These are phyloP conservation scores for Avahi laniger DNA, from an alignment of 2,797 vertebrate species.

Conservation along the genomic window DNA sequence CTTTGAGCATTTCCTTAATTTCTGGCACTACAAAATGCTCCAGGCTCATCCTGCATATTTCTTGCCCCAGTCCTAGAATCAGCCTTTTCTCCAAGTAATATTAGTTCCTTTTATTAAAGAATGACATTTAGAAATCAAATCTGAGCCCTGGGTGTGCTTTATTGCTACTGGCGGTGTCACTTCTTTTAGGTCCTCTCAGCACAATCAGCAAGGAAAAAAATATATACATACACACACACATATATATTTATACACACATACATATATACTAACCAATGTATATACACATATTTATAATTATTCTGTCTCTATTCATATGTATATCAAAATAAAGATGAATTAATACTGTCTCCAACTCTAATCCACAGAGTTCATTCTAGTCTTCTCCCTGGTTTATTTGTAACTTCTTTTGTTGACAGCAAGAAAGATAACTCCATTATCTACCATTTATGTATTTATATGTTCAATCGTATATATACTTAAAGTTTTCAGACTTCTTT, in stretches of 20 bases:
- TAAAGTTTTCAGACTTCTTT: constrained; percentile 17
- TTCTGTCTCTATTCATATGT: background rate
- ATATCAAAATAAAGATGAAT: background rate
- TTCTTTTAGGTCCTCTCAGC: background rate
- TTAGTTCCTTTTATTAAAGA: background rate
- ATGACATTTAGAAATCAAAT: background rate
- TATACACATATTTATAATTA: background rate
- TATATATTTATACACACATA: background rate
- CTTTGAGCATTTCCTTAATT: too few species aligned
- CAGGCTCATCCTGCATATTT: background rate
- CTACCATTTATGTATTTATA: background rate
- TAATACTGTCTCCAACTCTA: background rate
- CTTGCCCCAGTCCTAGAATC: background rate
- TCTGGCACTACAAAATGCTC: too few species aligned
- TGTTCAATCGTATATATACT: background rate
- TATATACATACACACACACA: background rate
- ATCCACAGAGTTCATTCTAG: background rate
- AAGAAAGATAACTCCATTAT: background rate
- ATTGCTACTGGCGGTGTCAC: background rate
- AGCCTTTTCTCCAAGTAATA: background rate
- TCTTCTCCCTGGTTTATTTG: background rate
- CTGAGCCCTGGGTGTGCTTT: background rate
- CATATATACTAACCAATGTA: background rate
- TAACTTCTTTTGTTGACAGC: background rate
- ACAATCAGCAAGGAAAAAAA: background rate